Percentiles rank a stretch among this genome's conserved stretches.
phyloP scores from a whole-genome alignment of 2,113 vertebrate species.

The Callocephalon fimbriatum region DNA sequence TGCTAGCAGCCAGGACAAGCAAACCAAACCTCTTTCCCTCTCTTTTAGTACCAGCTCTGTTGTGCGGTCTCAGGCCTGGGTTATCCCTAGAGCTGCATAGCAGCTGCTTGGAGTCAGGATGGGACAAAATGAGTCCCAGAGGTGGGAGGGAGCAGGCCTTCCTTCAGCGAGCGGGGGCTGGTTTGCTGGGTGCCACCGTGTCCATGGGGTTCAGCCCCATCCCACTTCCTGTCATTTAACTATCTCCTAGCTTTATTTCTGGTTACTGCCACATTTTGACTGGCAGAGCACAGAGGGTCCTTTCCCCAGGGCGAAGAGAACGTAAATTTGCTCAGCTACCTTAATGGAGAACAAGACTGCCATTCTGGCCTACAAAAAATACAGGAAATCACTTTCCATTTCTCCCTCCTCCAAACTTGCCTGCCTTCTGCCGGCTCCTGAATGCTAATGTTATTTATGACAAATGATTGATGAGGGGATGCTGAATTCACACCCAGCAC shows the following conservation, averaged over 20 bases:
- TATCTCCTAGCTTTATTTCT: background rate
- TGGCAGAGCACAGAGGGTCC: background rate
- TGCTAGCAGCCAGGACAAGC: background rate
- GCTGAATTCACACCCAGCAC: slow-evolving; percentile 38
- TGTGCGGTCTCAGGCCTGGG: background rate
- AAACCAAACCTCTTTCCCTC: background rate
- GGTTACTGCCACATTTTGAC: background rate
- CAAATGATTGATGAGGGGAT: slow-evolving; percentile 61
- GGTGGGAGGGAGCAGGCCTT: background rate
- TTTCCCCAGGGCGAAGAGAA: background rate
- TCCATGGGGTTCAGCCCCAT: background rate
- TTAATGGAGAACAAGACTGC: background rate
- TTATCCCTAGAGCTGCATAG: background rate
- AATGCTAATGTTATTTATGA: slow-evolving; percentile 63
- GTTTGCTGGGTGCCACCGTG: background rate
- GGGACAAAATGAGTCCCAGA: background rate
- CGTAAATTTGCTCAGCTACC: background rate
- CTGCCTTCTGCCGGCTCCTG: slow-evolving; percentile 40
- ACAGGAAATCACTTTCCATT: slow-evolving; percentile 35
- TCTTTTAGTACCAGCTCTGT: background rate
- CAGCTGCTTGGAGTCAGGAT: background rate
- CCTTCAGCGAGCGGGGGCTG: background rate
- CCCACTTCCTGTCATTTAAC: background rate
- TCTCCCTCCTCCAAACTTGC: slow-evolving; percentile 1
- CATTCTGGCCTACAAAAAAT: background rate